These are phyloP conservation scores for Propithecus perrieri DNA, from an alignment of 2,797 vertebrate species.

Conservation along the genomic window DNA sequence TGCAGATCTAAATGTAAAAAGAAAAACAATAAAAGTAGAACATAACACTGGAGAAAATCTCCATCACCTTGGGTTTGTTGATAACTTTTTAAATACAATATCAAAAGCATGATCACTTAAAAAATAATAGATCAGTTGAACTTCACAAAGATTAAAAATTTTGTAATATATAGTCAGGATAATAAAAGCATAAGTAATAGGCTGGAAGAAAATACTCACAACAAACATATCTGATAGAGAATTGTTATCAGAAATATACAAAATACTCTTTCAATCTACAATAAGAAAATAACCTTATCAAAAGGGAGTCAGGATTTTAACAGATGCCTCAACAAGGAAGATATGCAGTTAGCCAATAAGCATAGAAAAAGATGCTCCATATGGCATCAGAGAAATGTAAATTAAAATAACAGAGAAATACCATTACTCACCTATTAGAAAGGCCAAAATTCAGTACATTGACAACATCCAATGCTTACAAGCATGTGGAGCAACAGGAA, in stretches of 20 bases:
- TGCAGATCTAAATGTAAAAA: not conserved
- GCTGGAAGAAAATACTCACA: not conserved
- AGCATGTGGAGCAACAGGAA: not conserved
- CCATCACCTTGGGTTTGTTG: not conserved
- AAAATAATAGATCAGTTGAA: not conserved
- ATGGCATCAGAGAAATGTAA: not conserved
- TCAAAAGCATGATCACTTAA: not conserved
- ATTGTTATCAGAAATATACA: not conserved
- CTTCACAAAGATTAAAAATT: not conserved
- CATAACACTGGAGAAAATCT: not conserved
- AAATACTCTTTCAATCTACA: not conserved
- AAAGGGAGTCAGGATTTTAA: not conserved
- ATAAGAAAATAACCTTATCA: not conserved
- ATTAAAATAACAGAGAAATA: not conserved
- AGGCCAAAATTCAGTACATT: not conserved
- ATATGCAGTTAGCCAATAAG: not conserved
- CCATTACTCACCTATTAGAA: not conserved
- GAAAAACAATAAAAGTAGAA: not conserved
- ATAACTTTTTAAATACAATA: not conserved
- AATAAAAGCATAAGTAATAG: not conserved
- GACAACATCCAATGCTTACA: not conserved
- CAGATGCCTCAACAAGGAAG: rapidly evolving
- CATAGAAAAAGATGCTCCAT: not conserved
- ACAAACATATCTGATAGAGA: not conserved
- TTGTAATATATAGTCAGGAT: not conserved